These are phyloP conservation scores for Trissolcus japonicus DNA, from an alignment of 2,888 invertebrate genomes.

Conservation along the genomic window DNA sequence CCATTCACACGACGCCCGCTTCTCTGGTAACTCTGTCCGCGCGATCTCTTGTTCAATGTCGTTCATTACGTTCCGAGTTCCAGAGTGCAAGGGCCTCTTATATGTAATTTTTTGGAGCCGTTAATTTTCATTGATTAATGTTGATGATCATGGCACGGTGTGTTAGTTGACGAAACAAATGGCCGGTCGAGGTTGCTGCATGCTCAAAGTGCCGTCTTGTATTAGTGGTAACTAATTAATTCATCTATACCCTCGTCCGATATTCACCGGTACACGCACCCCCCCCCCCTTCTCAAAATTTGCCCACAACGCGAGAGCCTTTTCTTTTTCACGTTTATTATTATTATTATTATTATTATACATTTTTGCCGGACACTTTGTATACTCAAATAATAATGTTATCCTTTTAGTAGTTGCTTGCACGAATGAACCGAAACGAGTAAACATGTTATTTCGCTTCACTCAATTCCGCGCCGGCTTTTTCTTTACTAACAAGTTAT, in stretches of 20 bases:
- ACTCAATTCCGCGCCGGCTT: conserved; percentile 57
- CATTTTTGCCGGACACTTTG: conserved; percentile 14
- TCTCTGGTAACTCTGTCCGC: conserved; percentile 40
- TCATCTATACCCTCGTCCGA: conserved; percentile 59
- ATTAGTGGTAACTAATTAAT: conserved; percentile 75
- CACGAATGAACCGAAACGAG: conserved; percentile 57
- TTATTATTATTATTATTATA: no score
- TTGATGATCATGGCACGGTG: conserved; percentile 75
- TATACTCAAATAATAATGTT: conserved; percentile 42
- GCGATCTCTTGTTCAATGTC: not conserved
- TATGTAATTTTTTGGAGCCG: conserved; percentile 65
- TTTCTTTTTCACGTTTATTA: conserved; percentile 8
- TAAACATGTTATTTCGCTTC: conserved; percentile 55
- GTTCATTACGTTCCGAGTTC: conserved; percentile 14
- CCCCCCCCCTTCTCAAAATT: conserved; percentile 47
- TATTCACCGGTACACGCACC: conserved; percentile 62
- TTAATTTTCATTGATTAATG: conserved; percentile 73
- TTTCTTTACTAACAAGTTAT: conserved; percentile 58
- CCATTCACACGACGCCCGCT: conserved; percentile 65
- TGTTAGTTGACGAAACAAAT: conserved; percentile 73
- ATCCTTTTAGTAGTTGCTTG: conserved; percentile 57
- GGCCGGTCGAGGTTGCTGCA: conserved; percentile 74
- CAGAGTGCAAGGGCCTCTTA: conserved; percentile 54
- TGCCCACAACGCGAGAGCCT: conserved; percentile 26
- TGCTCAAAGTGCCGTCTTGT: conserved; percentile 73